These are phyloP conservation scores for Parauchenoglanis punctatus DNA, from an alignment of 2,797 vertebrate species.

Conservation along the genomic window DNA sequence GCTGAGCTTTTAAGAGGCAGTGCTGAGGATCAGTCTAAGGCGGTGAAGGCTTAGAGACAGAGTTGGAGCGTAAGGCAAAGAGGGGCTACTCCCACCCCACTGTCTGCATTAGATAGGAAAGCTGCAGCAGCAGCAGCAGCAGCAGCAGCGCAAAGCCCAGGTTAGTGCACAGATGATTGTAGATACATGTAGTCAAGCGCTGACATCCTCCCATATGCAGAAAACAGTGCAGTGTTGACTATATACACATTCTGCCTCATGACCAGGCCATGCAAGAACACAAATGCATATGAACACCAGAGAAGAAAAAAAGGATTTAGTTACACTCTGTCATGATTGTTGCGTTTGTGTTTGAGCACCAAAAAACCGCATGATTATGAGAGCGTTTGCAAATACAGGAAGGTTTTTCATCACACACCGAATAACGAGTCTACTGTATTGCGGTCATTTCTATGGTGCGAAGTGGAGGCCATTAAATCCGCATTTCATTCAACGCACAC, in stretches of 20 bases:
- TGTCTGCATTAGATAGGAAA: slow-evolving; percentile 23
- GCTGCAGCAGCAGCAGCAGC: slow-evolving; percentile 31
- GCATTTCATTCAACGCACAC: slow-evolving; percentile 1
- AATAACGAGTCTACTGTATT: slow-evolving; percentile 2
- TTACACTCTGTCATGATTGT: not conserved
- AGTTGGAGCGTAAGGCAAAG: slow-evolving; percentile 44
- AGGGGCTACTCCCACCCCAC: slow-evolving; percentile 18
- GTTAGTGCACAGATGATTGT: slow-evolving; percentile 34
- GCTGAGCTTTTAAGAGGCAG: slow-evolving; percentile 16
- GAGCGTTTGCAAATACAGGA: slow-evolving; percentile 23
- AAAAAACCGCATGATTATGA: not conserved
- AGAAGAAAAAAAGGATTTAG: slow-evolving; percentile 4
- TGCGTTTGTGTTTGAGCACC: slow-evolving; percentile 42
- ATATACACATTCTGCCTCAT: slow-evolving; percentile 32
- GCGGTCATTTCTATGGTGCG: not conserved
- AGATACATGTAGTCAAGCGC: slow-evolving; percentile 13
- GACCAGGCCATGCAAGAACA: slow-evolving; percentile 39
- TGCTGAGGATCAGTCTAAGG: slow-evolving; percentile 25
- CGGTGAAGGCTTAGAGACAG: slow-evolving; percentile 25
- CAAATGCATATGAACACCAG: slow-evolving; percentile 8
- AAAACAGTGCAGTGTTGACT: slow-evolving; percentile 30
- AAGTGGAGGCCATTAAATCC: slow-evolving; percentile 17
- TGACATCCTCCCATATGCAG: slow-evolving; percentile 28
- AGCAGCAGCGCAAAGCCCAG: slow-evolving; percentile 24
- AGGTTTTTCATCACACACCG: slow-evolving; percentile 4